Conservation (phyloP, 2,888 invertebrate species). For the Xanthia togata region DNA sequence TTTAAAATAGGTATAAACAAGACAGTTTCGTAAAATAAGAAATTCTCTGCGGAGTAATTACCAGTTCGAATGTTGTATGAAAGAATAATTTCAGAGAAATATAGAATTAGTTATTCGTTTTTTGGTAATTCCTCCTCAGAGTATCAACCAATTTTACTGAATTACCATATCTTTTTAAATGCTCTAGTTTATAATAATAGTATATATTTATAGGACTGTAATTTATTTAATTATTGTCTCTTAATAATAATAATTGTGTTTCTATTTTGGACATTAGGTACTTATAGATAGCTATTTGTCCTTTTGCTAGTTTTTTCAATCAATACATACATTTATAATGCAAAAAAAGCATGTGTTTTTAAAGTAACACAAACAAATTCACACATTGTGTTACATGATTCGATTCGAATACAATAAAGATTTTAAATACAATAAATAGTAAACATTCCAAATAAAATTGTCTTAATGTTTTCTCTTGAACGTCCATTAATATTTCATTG, state of each 20-base stretch:
- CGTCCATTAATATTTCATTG: background rate
- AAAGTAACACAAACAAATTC: slow-evolving; percentile 8
- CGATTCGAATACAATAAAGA: background rate
- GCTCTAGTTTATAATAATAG: slow-evolving; percentile 8
- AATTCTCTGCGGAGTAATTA: slow-evolving; percentile 1
- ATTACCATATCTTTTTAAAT: background rate
- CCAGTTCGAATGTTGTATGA: background rate
- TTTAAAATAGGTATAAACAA: background rate
- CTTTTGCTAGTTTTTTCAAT: background rate
- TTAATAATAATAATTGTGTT: slow-evolving; percentile 15
- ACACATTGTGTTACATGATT: slow-evolving; percentile 5
- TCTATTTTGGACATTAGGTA: slow-evolving; percentile 13
- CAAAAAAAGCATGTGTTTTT: slow-evolving; percentile 5
- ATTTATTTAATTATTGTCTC: slow-evolving; percentile 44
- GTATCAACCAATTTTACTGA: slow-evolving; percentile 10
- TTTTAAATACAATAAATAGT: background rate
- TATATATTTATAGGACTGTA: slow-evolving; percentile 7
- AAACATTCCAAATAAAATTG: slow-evolving; percentile 41
- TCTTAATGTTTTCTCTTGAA: background rate
- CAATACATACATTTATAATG: background rate
- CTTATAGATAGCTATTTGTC: slow-evolving; percentile 1
- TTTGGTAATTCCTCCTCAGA: slow-evolving; percentile 5
- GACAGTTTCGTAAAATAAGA: slow-evolving; percentile 8
- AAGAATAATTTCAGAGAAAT: background rate
- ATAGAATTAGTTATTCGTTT: background rate